Conservation (phyloP, 2,113 vertebrate genomes). For the Origma solitaria region DNA sequence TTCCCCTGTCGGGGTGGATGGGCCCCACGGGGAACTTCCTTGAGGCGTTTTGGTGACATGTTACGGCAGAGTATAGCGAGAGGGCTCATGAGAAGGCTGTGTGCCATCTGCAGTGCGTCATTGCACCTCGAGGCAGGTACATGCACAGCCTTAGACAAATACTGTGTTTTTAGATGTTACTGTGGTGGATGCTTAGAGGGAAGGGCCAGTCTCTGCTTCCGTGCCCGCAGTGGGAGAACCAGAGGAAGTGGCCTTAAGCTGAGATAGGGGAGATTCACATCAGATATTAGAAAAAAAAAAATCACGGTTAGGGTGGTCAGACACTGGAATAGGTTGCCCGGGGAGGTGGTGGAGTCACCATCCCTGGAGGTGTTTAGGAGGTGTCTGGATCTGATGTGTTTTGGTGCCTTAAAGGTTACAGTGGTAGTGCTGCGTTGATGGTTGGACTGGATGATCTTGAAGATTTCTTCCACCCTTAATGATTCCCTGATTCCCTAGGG, state of each 20-base stretch:
- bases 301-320: not conserved
- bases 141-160: rapidly evolving
- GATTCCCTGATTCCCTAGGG: not conserved
- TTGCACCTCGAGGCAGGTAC: not conserved
- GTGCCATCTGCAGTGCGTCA: not conserved
- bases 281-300: no score
- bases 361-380: not conserved
- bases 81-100: not conserved
- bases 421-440: rapidly evolving
- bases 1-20: rapidly evolving
- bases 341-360: not conserved
- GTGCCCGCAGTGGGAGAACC: not conserved
- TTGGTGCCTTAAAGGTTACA: not conserved
- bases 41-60: not conserved
- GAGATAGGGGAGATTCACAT: not conserved
- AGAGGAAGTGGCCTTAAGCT: not conserved
- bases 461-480: rapidly evolving
- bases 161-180: no score
- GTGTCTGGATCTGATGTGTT: not conserved
- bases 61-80: not conserved
- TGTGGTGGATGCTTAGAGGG: not conserved
- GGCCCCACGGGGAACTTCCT: not conserved
- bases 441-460: rapidly evolving
- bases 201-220: not conserved
- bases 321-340: not conserved